phyloP scores from a whole-genome alignment of 1,140 invertebrate species.

The Drosophila willistoni region DNA sequence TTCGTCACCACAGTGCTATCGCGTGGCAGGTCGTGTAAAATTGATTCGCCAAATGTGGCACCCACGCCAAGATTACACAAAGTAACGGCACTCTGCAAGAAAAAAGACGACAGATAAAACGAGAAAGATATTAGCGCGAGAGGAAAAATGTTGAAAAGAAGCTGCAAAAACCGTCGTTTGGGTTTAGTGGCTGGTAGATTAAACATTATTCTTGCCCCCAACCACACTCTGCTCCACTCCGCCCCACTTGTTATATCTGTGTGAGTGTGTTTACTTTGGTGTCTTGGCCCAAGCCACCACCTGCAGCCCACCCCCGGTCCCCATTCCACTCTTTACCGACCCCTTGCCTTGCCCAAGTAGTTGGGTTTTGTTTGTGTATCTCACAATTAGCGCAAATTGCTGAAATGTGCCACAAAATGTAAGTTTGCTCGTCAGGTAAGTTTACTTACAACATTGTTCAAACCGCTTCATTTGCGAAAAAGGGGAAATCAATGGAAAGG shows the following conservation, averaged over 20 bases:
- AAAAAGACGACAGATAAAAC: constrained; percentile 12
- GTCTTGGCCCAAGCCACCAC: background rate
- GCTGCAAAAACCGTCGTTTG: constrained; percentile 13
- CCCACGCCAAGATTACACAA: constrained; percentile 89
- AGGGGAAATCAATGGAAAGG: constrained; percentile 27
- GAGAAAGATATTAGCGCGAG: constrained; percentile 4
- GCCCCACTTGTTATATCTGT: background rate
- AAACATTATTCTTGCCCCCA: constrained; percentile 14
- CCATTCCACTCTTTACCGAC: no score
- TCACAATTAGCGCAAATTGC: constrained; percentile 55
- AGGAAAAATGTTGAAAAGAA: constrained; percentile 1
- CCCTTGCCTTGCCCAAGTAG: no score
- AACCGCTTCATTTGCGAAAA: constrained; percentile 49
- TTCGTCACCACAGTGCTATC: constrained; percentile 90
- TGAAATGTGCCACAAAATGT: constrained; percentile 60
- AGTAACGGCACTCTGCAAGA: constrained; percentile 85
- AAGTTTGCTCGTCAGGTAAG: constrained; percentile 6
- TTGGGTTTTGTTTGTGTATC: constrained; percentile 21
- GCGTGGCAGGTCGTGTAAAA: constrained; percentile 88
- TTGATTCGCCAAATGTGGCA: constrained; percentile 91
- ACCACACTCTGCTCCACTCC: background rate
- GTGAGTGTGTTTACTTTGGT: constrained; percentile 15
- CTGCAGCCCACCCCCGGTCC: no score
- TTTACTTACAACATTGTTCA: constrained; percentile 44
- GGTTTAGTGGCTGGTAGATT: constrained; percentile 22